Conservation (phyloP, 2,113 vertebrate genomes). For the Baryphthengus martii region DNA sequence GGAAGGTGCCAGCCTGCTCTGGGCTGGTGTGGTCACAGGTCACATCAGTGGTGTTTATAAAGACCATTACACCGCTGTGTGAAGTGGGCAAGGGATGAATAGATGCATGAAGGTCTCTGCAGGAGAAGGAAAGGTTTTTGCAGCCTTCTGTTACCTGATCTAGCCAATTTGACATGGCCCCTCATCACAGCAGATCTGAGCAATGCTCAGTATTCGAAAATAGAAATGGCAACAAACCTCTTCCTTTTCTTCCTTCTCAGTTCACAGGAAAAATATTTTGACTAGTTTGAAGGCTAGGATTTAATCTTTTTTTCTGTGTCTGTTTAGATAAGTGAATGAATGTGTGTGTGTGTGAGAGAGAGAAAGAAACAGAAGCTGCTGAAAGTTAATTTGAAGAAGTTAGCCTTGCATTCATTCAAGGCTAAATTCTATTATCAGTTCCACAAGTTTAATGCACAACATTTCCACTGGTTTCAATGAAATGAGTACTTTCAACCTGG, state of each 20-base stretch:
- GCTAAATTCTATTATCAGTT: background rate
- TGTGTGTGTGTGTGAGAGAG: background rate
- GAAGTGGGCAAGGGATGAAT: background rate
- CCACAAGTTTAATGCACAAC: background rate
- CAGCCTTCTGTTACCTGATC: constrained; percentile 20
- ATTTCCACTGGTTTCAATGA: background rate
- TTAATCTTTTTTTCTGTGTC: background rate
- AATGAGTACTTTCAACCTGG: background rate
- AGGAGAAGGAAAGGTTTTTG: constrained; percentile 1
- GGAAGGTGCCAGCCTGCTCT: background rate
- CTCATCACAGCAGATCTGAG: background rate
- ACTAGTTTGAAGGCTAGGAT: constrained; percentile 29
- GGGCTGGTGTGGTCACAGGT: background rate
- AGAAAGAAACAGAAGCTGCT: background rate
- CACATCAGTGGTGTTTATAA: background rate
- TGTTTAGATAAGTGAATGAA: constrained; percentile 35
- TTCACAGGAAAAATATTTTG: constrained; percentile 55
- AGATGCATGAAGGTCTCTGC: background rate
- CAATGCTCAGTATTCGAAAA: background rate
- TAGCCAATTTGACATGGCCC: background rate
- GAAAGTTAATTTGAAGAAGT: constrained; percentile 6
- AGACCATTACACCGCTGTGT: background rate
- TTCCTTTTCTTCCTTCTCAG: constrained; percentile 51
- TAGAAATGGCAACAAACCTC: constrained; percentile 33
- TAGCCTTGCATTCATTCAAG: background rate